A percentile compares a stretch with the other conserved stretches of the same genome.
Conservation (phyloP, 2,888 invertebrate genomes). For the Dastarcus helophoroides region DNA sequence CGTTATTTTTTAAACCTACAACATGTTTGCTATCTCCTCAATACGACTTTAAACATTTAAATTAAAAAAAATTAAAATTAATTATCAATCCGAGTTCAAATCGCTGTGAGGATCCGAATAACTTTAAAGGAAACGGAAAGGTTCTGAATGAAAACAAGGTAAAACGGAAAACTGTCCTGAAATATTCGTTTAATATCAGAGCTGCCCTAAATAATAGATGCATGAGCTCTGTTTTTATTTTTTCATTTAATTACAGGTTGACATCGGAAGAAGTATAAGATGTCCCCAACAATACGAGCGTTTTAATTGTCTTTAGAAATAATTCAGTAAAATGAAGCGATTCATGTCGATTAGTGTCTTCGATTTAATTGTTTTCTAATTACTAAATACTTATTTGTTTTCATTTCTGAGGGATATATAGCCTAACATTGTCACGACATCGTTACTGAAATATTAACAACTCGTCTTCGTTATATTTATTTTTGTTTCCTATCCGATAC, state of each 20-base stretch:
- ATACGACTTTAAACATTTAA: too few relatives aligned
- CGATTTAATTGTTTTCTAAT: slow-evolving; percentile 28
- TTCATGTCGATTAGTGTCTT: slow-evolving; percentile 20
- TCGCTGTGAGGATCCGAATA: too few relatives aligned
- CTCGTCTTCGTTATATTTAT: not conserved
- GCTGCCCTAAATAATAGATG: too few relatives aligned
- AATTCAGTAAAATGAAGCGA: slow-evolving; percentile 25
- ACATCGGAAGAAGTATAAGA: slow-evolving; percentile 13
- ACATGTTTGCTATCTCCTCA: too few relatives aligned
- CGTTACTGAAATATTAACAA: slow-evolving; percentile 24
- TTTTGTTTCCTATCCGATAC: not conserved
- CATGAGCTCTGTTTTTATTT: too few relatives aligned
- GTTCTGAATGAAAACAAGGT: too few relatives aligned
- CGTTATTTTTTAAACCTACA: too few relatives aligned
- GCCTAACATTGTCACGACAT: slow-evolving; percentile 22
- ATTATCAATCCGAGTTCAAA: too few relatives aligned
- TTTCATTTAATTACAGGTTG: slow-evolving; percentile 15
- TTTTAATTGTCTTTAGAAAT: slow-evolving; percentile 20
- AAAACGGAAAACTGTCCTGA: too few relatives aligned
- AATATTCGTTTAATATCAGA: too few relatives aligned
- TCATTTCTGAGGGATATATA: slow-evolving; percentile 16
- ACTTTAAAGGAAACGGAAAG: too few relatives aligned
- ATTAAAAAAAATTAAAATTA: too few relatives aligned
- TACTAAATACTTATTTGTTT: slow-evolving; percentile 24
- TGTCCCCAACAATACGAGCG: slow-evolving; percentile 10